A percentile compares a stretch with the other conserved stretches of the same genome.
These are phyloP conservation scores for Chaetodon trifascialis DNA, from an alignment of 2,113 vertebrate species.

Conservation along the genomic window DNA sequence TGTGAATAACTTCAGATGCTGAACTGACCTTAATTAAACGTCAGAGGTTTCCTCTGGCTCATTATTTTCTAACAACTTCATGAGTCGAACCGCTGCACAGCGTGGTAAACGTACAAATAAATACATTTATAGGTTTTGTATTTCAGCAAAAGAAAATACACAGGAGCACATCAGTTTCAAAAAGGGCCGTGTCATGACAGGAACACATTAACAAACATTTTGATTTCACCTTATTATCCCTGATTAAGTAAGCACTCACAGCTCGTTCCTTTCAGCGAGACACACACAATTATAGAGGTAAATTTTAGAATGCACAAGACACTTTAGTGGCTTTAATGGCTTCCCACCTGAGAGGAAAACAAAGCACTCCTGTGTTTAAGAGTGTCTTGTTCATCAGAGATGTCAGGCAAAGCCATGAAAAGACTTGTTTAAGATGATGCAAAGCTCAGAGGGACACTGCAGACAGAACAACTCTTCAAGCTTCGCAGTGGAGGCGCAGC, in stretches of 20 bases:
- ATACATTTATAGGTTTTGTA: not conserved
- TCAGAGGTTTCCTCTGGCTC: not conserved
- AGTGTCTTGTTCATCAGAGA: conserved; percentile 14
- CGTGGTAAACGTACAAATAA: not conserved
- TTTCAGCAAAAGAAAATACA: not conserved
- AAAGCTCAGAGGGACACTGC: conserved; percentile 23
- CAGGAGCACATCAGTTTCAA: not conserved
- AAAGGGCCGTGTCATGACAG: not conserved
- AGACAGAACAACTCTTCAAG: conserved; percentile 22
- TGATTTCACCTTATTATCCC: not conserved
- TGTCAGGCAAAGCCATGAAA: conserved; percentile 10
- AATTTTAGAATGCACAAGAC: conserved; percentile 9
- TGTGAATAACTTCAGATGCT: not conserved
- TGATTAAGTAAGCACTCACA: not conserved
- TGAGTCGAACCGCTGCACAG: not conserved
- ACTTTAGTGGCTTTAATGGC: conserved; percentile 10
- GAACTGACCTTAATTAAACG: not conserved
- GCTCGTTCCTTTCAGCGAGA: not conserved
- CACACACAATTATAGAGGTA: not conserved
- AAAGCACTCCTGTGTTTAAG: conserved; percentile 9
- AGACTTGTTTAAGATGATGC: conserved; percentile 21
- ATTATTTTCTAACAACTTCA: not conserved
- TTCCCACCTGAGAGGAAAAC: conserved; percentile 23
- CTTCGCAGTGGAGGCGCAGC: not conserved
- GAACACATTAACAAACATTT: not conserved